Conservation (phyloP, 2,113 vertebrate species). For the Cavia aperea region DNA sequence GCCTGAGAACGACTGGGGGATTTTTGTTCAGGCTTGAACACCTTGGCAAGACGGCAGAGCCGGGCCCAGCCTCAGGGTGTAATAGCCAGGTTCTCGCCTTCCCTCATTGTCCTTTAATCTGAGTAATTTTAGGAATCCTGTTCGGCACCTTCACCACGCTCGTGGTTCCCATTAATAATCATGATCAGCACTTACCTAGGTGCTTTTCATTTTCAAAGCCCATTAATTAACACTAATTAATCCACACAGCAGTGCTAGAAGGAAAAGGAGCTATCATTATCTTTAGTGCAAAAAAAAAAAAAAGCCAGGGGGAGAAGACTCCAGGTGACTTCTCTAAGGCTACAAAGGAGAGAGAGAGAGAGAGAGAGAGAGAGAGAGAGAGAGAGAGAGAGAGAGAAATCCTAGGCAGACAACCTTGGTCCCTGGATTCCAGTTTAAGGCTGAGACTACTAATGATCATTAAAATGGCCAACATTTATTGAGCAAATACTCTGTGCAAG, state of each 20-base stretch:
- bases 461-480: not conserved
- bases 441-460: not conserved
- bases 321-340: constrained; percentile 50
- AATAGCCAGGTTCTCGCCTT: constrained; percentile 50
- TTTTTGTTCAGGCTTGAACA: constrained; percentile 40
- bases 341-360: not conserved
- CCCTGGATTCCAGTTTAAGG: constrained; percentile 17
- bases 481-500: not conserved
- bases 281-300: constrained; percentile 14
- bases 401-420: not conserved
- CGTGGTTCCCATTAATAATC: constrained; percentile 65
- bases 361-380: not conserved
- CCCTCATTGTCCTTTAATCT: constrained; percentile 63
- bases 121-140: constrained; percentile 67
- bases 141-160: constrained; percentile 50
- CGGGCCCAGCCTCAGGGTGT: not conserved
- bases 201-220: constrained; percentile 72
- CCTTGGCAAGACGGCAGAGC: constrained; percentile 53
- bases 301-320: not conserved
- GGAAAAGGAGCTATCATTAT: constrained; percentile 66
- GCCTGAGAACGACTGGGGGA: not conserved
- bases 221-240: constrained; percentile 74
- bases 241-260: constrained; percentile 66
- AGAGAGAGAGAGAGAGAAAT: not conserved
- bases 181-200: constrained; percentile 71